Base-by-base conservation (phyloP, 2,888 invertebrate genomes). In the Athetis lepigone region DNA sequence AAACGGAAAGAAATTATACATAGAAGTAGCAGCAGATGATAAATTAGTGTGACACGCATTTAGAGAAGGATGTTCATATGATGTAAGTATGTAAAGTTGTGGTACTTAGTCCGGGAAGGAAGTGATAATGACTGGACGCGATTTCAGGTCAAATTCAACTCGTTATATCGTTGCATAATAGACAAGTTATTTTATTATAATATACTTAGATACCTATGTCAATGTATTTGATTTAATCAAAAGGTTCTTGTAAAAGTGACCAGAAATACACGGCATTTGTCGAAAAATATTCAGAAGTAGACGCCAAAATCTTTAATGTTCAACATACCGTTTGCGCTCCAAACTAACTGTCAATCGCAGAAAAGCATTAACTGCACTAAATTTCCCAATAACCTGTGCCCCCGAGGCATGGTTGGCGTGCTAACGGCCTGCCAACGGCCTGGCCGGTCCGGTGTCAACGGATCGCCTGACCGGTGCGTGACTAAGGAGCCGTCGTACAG, bases 381-480 rank as follows among this genome's bases (percentile, higher is more conserved):
- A 59, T 69, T 56, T 65, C 57, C 55, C 47, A 74, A 68, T 82
- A 72, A 82, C 75, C 75, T 78, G 69, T 78, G 66, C 66, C 72
- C 64, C 67, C 54, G 58, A 66, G 63, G 50, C 62, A 50, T 66
- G 65, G 73, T 52, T 46, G 13, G 66, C 50, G 21, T 46, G 67
- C 27, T 79, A 81, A 75, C 75, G 76, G 79, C 33, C 40, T 54
- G 29, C 37, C 42, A n/a, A 27, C 37, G 7, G 29, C 56, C 40
- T 62, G 43, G 56, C 25, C 21, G 47, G n/a, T 39, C 29, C 63
- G 56, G 69, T 58, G 71, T 68, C 72, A 62, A 46, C 67, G 77
- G 59, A 51, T 54, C 56, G 64, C 46, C 56, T 63, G 56, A 75
- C 50, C 71, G 18, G 42, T 58, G 70, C 79, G 80, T 82, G 81